Conservation (phyloP, 2,797 vertebrate genomes). For the Galago senegalensis region DNA sequence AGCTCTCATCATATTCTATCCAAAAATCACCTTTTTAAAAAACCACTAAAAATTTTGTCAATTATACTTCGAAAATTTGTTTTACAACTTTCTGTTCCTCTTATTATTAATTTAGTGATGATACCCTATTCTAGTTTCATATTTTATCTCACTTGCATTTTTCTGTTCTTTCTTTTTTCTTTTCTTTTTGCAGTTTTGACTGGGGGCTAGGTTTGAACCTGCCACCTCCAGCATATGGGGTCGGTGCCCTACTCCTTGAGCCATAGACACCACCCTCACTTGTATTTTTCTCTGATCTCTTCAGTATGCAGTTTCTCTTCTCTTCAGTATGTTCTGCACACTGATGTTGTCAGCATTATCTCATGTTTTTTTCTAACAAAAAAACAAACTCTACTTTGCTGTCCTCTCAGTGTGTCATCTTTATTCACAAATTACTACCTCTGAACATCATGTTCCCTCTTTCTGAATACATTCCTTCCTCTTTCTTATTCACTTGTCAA, state of each 20-base stretch:
- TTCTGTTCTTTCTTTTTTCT: background rate
- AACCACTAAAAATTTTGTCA: background rate
- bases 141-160: background rate
- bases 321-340: background rate
- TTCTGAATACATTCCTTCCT: background rate
- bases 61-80: background rate
- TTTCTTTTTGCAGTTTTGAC: too few species aligned
- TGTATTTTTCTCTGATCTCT: background rate
- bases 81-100: background rate
- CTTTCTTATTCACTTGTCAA: constrained; percentile 3
- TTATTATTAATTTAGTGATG: background rate
- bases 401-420: background rate
- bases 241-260: too few species aligned
- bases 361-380: background rate
- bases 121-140: background rate
- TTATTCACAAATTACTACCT: constrained; percentile 1
- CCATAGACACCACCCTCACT: background rate
- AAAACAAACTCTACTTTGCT: background rate
- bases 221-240: too few species aligned
- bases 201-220: too few species aligned
- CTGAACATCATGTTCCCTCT: background rate
- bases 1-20: background rate
- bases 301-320: background rate
- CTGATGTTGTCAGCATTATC: background rate
- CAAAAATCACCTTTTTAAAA: background rate